Evolutionary conservation across 1,140 invertebrate genomes (phyloP), one percentile per base, ranked within the genome.

Genomic region (Solenopsis invicta): DNA sequence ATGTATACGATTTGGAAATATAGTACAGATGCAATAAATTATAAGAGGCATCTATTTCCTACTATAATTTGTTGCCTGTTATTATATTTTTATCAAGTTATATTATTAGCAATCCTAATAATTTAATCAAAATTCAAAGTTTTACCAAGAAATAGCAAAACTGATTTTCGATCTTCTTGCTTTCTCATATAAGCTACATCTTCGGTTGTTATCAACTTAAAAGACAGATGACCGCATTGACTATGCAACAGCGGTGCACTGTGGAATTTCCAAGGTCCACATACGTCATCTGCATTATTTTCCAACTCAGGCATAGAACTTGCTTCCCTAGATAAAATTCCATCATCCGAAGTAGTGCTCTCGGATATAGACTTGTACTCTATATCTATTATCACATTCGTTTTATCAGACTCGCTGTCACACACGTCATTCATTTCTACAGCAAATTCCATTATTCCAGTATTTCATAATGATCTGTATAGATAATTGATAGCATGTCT

Each of bases 71-170:
- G 29, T 29, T 29, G 29, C 0, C 0, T 29, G 1, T 29, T 29
- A 29, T 29, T 29, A 29, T 29, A 29, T 29, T 21, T 8, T 50
- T 78, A 1, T 37, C 18, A 50, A 34, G 18, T 66, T 80, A 54
- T 37, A 29, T 71, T 71, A 81, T 34, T 78, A 24, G 12, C n/a
- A n/a, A 54, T 66, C 45, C 5, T 74, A 74, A 72, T 72, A 72
- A 48, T 59, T 62, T 45, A 59, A 77, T 5, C 18, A 64, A 41
- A 72, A 4, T 59, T 29, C 16, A 56, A 8, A 54, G 69, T 77
- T 91, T 81, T 91, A 94, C 93, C 92, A 75, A 94, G 88, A 24
- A 94, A 78, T 54, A 50, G 76, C 78, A 88, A 52, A 71, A 93
- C 76, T 41, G 77, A 67, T 62, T 88, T 50, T 72, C 89, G 88